Conservation (phyloP, 2,888 invertebrate genomes). For the Eustalomyia histrio region DNA sequence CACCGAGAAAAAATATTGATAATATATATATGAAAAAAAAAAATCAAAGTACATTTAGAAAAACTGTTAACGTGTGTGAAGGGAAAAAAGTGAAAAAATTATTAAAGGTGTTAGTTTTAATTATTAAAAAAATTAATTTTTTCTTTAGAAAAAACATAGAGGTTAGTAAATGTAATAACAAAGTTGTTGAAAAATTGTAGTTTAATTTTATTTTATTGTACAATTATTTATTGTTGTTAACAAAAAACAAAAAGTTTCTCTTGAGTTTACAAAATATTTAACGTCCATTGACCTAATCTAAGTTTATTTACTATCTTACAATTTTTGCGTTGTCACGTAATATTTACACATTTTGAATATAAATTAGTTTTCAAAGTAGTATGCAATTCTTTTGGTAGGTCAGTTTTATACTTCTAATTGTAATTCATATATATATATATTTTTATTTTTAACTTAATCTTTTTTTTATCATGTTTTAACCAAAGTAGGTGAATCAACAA, state of each 20-base stretch:
- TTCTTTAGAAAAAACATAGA: neutral
- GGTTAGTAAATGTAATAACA: neutral
- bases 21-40: slow-evolving; percentile 16
- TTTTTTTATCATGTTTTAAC: slow-evolving; percentile 46
- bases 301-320: neutral
- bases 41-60: slow-evolving; percentile 14
- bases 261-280: slow-evolving; percentile 36
- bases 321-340: slow-evolving; percentile 57
- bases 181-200: neutral
- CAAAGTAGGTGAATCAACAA: slow-evolving; percentile 62
- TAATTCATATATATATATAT: slow-evolving; percentile 9
- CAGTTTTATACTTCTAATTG: slow-evolving; percentile 48
- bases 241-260: slow-evolving; percentile 59
- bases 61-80: neutral
- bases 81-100: neutral
- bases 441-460: neutral
- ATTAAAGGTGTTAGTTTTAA: neutral
- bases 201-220: neutral
- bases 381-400: slow-evolving; percentile 63
- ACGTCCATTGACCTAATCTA: slow-evolving; percentile 58
- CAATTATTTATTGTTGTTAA: neutral
- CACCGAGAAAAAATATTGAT: slow-evolving; percentile 6
- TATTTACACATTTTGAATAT: slow-evolving; percentile 40
- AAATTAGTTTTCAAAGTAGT: slow-evolving; percentile 48
- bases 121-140: no score